Evolutionary conservation across 2,113 vertebrate species (phyloP).

Genomic region (Etheostoma spectabile): DNA sequence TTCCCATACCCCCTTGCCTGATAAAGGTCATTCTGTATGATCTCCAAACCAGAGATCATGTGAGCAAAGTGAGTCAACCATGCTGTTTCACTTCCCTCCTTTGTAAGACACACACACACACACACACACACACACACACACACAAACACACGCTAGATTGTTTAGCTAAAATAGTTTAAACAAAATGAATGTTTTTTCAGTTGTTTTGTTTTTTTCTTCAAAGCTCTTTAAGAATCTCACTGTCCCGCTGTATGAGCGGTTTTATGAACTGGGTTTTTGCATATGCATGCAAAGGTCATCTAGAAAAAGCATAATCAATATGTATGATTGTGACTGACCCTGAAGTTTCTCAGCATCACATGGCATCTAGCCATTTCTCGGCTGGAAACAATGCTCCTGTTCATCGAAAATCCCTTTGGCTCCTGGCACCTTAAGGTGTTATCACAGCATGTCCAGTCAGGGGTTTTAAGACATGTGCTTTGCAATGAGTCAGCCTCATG

Average conservation of each 20-base stretch:
- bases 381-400: not conserved
- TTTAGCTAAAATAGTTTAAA: not conserved
- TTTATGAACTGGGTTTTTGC: too few relatives aligned
- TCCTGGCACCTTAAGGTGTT: not conserved
- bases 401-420: not conserved
- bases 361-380: not conserved
- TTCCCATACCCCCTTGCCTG: not conserved
- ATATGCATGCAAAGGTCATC: too few relatives aligned
- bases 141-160: not conserved
- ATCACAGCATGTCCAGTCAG: not conserved
- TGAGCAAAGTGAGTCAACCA: constrained; percentile 59
- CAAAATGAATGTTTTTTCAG: not conserved
- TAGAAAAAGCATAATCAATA: too few relatives aligned
- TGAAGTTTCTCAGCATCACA: not conserved
- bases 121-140: not conserved
- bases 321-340: too few relatives aligned
- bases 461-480: not conserved
- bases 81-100: constrained; percentile 63
- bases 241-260: too few relatives aligned
- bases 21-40: constrained; percentile 37
- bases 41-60: constrained; percentile 67
- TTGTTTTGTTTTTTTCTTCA: too few relatives aligned
- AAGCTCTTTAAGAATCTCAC: too few relatives aligned
- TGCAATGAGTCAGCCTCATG: not conserved
- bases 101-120: constrained; percentile 18